Conservation (phyloP, 2,888 invertebrate species). For the Cinara cedri region DNA sequence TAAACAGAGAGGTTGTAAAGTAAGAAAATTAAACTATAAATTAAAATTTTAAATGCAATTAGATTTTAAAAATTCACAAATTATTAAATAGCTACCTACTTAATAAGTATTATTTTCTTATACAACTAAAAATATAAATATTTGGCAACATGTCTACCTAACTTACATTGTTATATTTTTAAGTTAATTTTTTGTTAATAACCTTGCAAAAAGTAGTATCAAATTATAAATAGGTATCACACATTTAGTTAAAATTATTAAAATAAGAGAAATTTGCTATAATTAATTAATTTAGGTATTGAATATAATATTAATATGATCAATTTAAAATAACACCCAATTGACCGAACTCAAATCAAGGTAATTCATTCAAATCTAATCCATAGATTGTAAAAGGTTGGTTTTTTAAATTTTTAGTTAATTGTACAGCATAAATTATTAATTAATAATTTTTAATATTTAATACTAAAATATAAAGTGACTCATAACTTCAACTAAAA, state of each 20-base stretch:
- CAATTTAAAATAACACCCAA: background rate
- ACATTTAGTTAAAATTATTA: slow-evolving; percentile 2
- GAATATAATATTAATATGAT: background rate
- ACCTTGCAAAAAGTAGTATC: slow-evolving; percentile 13
- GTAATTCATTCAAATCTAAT: background rate
- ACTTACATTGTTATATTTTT: slow-evolving; percentile 45
- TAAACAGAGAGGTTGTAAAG: too few species aligned
- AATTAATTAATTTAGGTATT: background rate
- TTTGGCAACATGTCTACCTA: slow-evolving; percentile 36
- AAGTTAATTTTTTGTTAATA: slow-evolving; percentile 30
- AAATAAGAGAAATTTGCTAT: background rate
- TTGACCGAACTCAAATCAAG: background rate
- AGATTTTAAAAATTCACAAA: background rate
- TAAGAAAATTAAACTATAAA: background rate
- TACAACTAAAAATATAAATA: slow-evolving; percentile 37
- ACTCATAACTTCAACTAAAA: background rate
- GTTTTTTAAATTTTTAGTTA: background rate
- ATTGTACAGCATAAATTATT: background rate
- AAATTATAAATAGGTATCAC: slow-evolving; percentile 29
- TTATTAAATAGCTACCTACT: background rate
- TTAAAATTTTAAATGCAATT: too few species aligned
- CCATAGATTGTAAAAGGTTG: too few species aligned
- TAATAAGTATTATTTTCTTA: background rate
- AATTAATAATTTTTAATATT: background rate
- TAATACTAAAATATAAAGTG: background rate